Conservation (phyloP, 2,113 vertebrate species). For the Nycticebus coucang region DNA sequence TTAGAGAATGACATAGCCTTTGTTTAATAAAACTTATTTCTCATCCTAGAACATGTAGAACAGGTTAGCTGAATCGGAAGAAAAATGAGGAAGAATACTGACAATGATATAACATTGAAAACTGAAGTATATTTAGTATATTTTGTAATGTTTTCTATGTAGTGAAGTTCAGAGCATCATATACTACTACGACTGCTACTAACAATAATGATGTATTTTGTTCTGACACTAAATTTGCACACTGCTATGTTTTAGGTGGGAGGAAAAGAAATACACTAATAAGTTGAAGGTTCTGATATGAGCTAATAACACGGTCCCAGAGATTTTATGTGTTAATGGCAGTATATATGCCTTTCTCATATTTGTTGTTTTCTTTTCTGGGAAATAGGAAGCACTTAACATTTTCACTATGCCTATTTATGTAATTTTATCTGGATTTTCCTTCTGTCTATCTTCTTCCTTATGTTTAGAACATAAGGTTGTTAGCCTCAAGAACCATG, state of each 20-base stretch:
- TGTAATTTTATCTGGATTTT: background rate
- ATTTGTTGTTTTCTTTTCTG: background rate
- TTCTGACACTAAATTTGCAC: background rate
- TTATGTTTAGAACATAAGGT: background rate
- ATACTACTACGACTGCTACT: background rate
- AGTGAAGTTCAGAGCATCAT: background rate
- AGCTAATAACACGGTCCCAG: background rate
- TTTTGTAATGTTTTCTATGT: background rate
- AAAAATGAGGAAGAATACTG: background rate
- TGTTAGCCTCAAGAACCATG: background rate
- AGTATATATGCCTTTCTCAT: background rate
- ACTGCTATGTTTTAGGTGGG: background rate
- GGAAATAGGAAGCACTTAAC: background rate
- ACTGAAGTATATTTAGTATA: background rate
- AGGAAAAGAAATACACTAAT: conserved; percentile 53
- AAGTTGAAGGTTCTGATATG: background rate
- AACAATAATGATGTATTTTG: conserved; percentile 2
- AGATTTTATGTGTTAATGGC: background rate
- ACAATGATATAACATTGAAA: background rate
- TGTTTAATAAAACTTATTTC: background rate
- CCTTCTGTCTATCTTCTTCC: background rate
- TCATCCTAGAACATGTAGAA: background rate
- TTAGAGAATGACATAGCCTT: background rate
- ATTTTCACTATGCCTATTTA: background rate
- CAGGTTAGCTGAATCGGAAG: background rate